Evolutionary conservation across 1,140 invertebrate species (phyloP), one percentile per base, ranked within the genome.

Genomic region (Riptortus pedestris): DNA sequence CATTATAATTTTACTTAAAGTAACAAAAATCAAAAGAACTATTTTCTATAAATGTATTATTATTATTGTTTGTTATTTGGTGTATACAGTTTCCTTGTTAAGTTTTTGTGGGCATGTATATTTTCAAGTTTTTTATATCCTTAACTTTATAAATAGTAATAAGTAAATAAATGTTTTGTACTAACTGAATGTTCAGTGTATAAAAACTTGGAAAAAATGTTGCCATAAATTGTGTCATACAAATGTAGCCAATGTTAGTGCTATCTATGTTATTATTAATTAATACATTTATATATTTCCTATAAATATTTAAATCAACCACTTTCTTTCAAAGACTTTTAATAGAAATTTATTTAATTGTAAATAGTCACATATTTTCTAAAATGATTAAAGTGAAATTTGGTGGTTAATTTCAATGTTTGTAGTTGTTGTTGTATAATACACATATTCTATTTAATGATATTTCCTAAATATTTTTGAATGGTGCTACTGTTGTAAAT

Each of bases 401-500:
- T 20, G 45, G 20, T n/a, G 18, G 20, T 60, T 22, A 22, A 14
- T 60, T 16, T n/a, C 60, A 26, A 20, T 29, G 24, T 22, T 45
- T 43, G 14, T 48, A 51, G 18, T 45, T 45, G 29, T 29, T 62
- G 60, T 62, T 62, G 60, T 62, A 62, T 48, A 62, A 62, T 62
- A 47, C 60, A 62, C 33, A 62, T 62, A 43, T 62, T 47, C 43
- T 43, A 47, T 27, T 47, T 47, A 47, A 43, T 47, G 48, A 26
- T n/a, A n/a, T n/a, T 47, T 24, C 45, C 27, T 33, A 45, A n/a
- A n/a, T n/a, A 24, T 43, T 4, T 47, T 62, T 14, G 43, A 45
- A 62, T 62, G 60, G 60, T 62, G 60, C 60, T 62, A 62, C 38
- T 62, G 60, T 62, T 62, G 33, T 47, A 62, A 61, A 48, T 47